Evolutionary conservation across 2,113 vertebrate genomes (phyloP).

Genomic region (Isurus oxyrinchus): DNA sequence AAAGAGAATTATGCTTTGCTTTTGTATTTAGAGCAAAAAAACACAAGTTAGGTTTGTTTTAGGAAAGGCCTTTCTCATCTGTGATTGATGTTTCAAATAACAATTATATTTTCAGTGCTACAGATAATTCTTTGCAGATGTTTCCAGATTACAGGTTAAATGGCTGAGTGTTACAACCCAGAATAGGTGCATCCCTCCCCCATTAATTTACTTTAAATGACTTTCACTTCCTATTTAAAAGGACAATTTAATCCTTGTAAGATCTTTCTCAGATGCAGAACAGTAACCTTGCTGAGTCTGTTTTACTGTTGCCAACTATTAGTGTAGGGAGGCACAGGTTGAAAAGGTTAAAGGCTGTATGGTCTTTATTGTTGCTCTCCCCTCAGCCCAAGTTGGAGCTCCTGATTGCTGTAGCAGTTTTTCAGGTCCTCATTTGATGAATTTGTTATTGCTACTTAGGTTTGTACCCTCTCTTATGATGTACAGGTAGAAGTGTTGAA

Average conservation of each 20-base stretch:
- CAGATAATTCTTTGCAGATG: constrained; percentile 91
- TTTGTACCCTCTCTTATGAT: not conserved
- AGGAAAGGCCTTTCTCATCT: constrained; percentile 61
- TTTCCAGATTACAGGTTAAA: constrained; percentile 77
- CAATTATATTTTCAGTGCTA: constrained; percentile 72
- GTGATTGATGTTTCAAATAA: constrained; percentile 86
- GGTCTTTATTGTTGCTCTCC: not conserved
- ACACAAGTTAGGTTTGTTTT: constrained; percentile 67
- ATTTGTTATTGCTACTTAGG: not conserved
- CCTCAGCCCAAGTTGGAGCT: not conserved
- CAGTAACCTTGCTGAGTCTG: constrained; percentile 8
- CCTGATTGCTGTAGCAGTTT: not conserved
- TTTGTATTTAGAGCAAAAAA: constrained; percentile 65
- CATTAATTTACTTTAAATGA: constrained; percentile 69
- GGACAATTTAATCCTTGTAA: constrained; percentile 49
- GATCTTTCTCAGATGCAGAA: constrained; percentile 44
- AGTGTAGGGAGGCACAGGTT: constrained; percentile 1
- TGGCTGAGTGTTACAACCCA: constrained; percentile 72
- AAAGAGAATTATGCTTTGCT: constrained; percentile 42
- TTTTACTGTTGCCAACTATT: constrained; percentile 26
- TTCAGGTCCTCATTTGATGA: not conserved
- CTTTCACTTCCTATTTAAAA: constrained; percentile 66
- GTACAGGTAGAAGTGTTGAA: not conserved
- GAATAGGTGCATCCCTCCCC: constrained; percentile 71
- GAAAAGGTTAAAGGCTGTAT: not conserved